phyloP scores from a whole-genome alignment of 2,113 vertebrate genomes.

The Potamarius usumacintae region DNA sequence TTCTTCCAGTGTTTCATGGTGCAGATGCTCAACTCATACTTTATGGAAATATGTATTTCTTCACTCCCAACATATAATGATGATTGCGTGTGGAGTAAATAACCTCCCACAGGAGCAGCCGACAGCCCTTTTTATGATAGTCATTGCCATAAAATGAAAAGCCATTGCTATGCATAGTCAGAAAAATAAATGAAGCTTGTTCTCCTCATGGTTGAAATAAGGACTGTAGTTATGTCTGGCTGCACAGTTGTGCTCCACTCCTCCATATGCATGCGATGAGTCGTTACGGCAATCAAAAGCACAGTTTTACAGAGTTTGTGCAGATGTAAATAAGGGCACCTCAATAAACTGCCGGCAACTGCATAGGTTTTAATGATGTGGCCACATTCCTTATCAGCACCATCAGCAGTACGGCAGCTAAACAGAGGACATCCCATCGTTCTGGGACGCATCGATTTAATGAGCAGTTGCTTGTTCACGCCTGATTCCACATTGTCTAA shows the following conservation, averaged over 20 bases:
- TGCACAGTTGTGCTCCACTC: slow-evolving; percentile 18
- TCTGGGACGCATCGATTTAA: slow-evolving; percentile 41
- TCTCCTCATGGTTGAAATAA: slow-evolving; percentile 50
- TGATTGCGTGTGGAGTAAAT: slow-evolving; percentile 58
- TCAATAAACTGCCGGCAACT: slow-evolving; percentile 50
- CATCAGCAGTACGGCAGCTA: slow-evolving; percentile 22
- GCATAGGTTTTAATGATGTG: slow-evolving; percentile 54
- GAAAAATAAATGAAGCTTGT: slow-evolving; percentile 64
- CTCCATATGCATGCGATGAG: slow-evolving; percentile 36
- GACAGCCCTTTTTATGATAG: slow-evolving; percentile 53
- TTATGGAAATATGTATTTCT: slow-evolving; percentile 65
- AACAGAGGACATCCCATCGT: slow-evolving; percentile 28
- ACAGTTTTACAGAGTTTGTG: slow-evolving; percentile 40
- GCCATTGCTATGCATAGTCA: slow-evolving; percentile 64
- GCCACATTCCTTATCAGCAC: slow-evolving; percentile 18
- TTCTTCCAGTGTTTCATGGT: slow-evolving; percentile 7
- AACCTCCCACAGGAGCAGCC: slow-evolving; percentile 60
- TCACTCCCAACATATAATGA: slow-evolving; percentile 63
- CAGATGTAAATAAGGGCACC: slow-evolving; percentile 52
- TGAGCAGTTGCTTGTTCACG: slow-evolving; percentile 43
- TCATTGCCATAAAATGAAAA: slow-evolving; percentile 53
- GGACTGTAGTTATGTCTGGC: slow-evolving; percentile 29
- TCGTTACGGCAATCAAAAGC: slow-evolving; percentile 47
- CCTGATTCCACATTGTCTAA: slow-evolving; percentile 26
- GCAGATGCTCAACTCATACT: slow-evolving; percentile 50